Base-by-base conservation (phyloP, 2,888 invertebrate species). In the Epirrita christyi region DNA sequence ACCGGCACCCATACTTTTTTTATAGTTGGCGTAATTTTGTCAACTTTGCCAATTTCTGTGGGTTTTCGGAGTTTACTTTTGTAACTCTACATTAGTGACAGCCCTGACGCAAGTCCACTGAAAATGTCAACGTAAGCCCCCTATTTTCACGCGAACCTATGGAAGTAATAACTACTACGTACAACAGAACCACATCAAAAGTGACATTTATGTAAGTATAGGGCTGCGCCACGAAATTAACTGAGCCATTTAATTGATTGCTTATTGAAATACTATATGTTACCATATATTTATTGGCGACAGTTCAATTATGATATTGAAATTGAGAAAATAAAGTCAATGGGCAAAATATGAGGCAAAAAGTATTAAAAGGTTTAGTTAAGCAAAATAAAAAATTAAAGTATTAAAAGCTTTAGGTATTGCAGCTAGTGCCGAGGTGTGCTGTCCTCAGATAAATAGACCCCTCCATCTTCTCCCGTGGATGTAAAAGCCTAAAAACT, bases 161-260 rank as follows among this genome's bases (percentile, higher is more conserved):
- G n/a, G n/a, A n/a, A n/a, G n/a, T n/a, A n/a, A n/a, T n/a, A n/a
- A n/a, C n/a, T n/a, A n/a, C n/a, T n/a, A n/a, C n/a, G n/a, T n/a
- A n/a, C n/a, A n/a, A n/a, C n/a, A n/a, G n/a, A n/a, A 46, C 43
- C 34, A 21, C 41, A 38, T 57, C 38, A 45, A 57, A 54, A 40
- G 8, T 57, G 53, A 50, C 61, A 61, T 57, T 61, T 57, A 37
- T 49, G 15, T 44, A 52, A 48, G 32, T 55, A 34, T 44, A 51
- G 54, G 55, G 40, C 38, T 55, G 15, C 8, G 13, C 37, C 27
- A 44, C 47, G 45, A 38, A 46, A 44, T 44, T 8, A n/a, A 40
- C 38, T 13, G 44, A 0, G 34, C n/a, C 10, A 36, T n/a, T n/a
- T 52, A 55, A 53, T 61, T 58, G 38, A 51, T 53, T 58, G 44